Base-by-base conservation (phyloP, 1,140 invertebrate species). In the silkworm (Bombyx mori) region DNA sequence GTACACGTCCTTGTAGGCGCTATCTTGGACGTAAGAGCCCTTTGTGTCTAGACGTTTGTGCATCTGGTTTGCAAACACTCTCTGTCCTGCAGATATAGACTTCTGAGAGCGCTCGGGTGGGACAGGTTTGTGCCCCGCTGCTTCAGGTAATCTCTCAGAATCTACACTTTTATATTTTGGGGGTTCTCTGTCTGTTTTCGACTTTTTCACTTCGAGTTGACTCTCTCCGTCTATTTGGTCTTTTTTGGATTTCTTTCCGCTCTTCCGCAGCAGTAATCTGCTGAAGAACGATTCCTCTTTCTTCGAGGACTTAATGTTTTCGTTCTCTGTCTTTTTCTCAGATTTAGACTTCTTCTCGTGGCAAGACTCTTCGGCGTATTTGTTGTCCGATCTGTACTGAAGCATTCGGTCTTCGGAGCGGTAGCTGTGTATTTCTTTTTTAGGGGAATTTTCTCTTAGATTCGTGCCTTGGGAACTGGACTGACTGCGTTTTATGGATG, bases 281-380 rank as follows among this genome's bases (percentile, higher is more conserved):
- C 91, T 90, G 73, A 93, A 91, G 68, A 93, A 92, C 22, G 92
- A 92, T 54, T 89, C 88, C 59, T 92, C 90, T 69, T 88, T 88
- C 72, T 90, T 90, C 22, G 75, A 75, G 61, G 79, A 77, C 60
- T 79, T 73, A 57, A 87, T 83, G 53, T 74, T 77, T 79, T 86
- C 83, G 64, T 88, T 88, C 58, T 85, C 82, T 47, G 73, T 68
- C 66, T 86, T 87, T 65, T 90, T 89, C 61, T 90, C 87, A 60
- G 88, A 88, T 62, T 90, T 89, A 63, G 88, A 83, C 72, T 86
- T 88, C 68, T 84, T 86, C 59, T 88, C 82, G n/a, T 71, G 82
- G 81, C 77, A 81, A 80, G 78, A 66, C 73, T 88, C 86, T 68
- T 88, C 79, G 73, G 75, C 76, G 56, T 80, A 75, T 71, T 86